Conservation (phyloP, 53 echinoderm and acorn worm genomes). For the Echinarachnius parma region DNA sequence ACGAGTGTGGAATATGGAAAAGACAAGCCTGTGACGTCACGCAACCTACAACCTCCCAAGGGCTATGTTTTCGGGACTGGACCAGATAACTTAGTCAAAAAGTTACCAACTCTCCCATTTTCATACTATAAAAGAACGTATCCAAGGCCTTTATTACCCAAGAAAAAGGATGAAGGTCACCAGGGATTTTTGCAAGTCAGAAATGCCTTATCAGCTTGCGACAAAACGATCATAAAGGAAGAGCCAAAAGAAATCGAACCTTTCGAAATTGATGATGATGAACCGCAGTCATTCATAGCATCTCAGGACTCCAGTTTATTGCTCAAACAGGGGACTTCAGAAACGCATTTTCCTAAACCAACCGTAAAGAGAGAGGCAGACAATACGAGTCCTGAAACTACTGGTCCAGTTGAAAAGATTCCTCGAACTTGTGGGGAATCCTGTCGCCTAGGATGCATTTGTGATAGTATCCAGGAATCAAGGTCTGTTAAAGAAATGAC, state of each 20-base stretch:
- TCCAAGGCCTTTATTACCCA: conserved; percentile 18
- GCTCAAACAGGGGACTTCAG: too few relatives aligned
- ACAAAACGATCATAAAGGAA: conserved; percentile 15
- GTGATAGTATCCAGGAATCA: conserved; percentile 56
- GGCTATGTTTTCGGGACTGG: conserved; percentile 29
- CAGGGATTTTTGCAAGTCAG: conserved; percentile 46
- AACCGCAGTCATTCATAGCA: too few relatives aligned
- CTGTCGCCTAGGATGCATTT: conserved; percentile 87
- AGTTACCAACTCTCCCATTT: conserved; percentile 25
- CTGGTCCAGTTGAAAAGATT: too few relatives aligned
- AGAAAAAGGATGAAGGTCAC: not conserved
- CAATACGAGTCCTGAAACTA: too few relatives aligned
- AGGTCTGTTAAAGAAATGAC: conserved; percentile 2
- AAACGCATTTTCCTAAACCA: too few relatives aligned
- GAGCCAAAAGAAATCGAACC: not conserved
- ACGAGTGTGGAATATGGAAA: not conserved
- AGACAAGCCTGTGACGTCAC: too few relatives aligned
- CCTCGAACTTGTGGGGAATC: conserved; percentile 55
- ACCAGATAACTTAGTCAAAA: conserved; percentile 19
- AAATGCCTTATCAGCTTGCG: conserved; percentile 36
- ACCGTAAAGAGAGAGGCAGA: too few relatives aligned
- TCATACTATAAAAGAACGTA: conserved; percentile 2
- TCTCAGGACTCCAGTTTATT: too few relatives aligned
- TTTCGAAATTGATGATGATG: too few relatives aligned
- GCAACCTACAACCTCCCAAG: not conserved